A percentile compares a stretch with the other conserved stretches of the same genome.
Conservation (phyloP, 2,113 vertebrate species). For the Spilogale gracilis region DNA sequence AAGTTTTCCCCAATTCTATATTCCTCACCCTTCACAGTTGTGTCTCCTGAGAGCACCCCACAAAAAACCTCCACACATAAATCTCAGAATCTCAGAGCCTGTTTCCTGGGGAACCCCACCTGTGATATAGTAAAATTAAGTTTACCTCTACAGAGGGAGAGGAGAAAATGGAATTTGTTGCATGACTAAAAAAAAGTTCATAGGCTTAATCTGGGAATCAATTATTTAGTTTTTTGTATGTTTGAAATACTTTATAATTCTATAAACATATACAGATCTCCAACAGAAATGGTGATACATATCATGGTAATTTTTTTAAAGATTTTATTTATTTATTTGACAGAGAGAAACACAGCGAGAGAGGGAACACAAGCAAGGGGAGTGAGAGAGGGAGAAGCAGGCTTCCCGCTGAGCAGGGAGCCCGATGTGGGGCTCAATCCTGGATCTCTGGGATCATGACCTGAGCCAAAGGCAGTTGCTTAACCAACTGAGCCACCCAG, state of each 20-base stretch:
- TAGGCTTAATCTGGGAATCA: background rate
- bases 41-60: background rate
- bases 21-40: background rate
- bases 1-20: background rate
- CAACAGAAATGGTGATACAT: background rate
- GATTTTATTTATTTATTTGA: too few species aligned
- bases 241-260: slow-evolving; percentile 45
- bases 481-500: too few species aligned
- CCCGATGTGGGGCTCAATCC: too few species aligned
- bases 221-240: background rate
- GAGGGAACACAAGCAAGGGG: too few species aligned
- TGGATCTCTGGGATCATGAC: too few species aligned
- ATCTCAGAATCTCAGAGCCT: background rate
- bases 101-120: background rate
- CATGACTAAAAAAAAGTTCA: background rate
- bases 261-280: background rate
- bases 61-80: background rate
- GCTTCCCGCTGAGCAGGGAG: too few species aligned
- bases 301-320: background rate
- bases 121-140: background rate
- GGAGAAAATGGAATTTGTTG: background rate
- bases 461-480: too few species aligned
- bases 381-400: too few species aligned
- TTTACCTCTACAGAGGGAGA: background rate
- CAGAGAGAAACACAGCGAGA: too few species aligned